Percentiles rank a stretch among this genome's conserved stretches.
Conservation (phyloP, 2,888 invertebrate genomes). For the Xanthorhoe designata region DNA sequence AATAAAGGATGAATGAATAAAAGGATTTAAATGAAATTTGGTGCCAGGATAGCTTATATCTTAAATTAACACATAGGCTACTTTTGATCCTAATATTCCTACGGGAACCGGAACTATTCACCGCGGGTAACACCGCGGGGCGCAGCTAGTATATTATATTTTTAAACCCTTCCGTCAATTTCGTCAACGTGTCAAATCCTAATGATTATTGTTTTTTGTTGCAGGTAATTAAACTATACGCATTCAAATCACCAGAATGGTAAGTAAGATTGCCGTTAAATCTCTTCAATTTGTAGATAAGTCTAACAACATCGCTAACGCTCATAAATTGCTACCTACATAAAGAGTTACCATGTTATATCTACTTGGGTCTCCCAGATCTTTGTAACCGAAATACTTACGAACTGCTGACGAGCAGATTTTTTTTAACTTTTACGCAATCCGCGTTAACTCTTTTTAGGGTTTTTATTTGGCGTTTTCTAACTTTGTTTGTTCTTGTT, state of each 20-base stretch:
- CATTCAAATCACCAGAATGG: not conserved
- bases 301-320: conserved; percentile 32
- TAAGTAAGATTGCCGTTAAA: not conserved
- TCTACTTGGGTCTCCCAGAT: conserved; percentile 66
- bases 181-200: not conserved
- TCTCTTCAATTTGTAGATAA: not conserved
- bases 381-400: conserved; percentile 72
- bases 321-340: conserved; percentile 39
- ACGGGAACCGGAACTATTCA: too few species aligned
- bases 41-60: too few species aligned
- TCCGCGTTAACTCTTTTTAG: conserved; percentile 57
- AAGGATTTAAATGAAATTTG: too few species aligned
- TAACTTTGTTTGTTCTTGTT: conserved; percentile 21
- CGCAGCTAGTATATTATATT: too few species aligned
- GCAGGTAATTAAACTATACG: not conserved
- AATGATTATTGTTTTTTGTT: not conserved
- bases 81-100: too few species aligned
- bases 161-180: too few species aligned
- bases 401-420: conserved; percentile 59
- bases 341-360: conserved; percentile 61
- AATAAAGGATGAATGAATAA: too few species aligned
- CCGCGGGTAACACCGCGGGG: too few species aligned
- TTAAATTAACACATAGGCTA: too few species aligned
- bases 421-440: conserved; percentile 70
- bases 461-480: conserved; percentile 48